Evolutionary conservation across 2,888 invertebrate genomes (phyloP), one percentile per base, ranked within the genome.

Genomic region (Caenorhabditis imperialis): DNA sequence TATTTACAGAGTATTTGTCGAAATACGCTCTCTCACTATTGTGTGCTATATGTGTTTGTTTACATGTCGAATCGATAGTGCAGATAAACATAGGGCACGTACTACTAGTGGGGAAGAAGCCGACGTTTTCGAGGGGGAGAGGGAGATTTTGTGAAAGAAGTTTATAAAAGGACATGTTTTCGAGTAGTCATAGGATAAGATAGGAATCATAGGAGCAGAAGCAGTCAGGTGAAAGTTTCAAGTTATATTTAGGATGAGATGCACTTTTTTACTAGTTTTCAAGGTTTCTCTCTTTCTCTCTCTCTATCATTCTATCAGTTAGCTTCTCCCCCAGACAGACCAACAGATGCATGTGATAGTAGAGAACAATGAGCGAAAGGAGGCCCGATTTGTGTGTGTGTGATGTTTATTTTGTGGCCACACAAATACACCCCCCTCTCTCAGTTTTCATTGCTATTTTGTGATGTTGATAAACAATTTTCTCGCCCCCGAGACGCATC

Each of bases 21-120:
- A 58, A 57, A 63, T 58, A 63, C 63, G 44, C 63, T 12, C 18
- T 27, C 37, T 40, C 38, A 45, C 51, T 16, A 23, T 35, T 47
- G 22, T 35, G 35, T 40, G 50, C n/a, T n/a, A 8, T 51, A 48
- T 48, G 20, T 62, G 48, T 75, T 71, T 75, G 75, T 75, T 75
- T 75, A 75, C 75, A 63, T 65, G 71, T 62, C 61, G 62, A 76
- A 76, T 76, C 76, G 76, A 76, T 76, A 67, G 71, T 71, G 72
- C 76, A 72, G 72, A 67, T 72, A 72, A 75, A 75, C 70, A 75
- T 42, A 62, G 42, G n/a, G 42, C 30, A 48, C 54, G 54, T 47
- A 16, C 47, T n/a, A 50, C 14, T 7, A 20, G 30, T 16, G 55
- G n/a, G n/a, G n/a, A n/a, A n/a, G n/a, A n/a, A n/a, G n/a, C n/a